Conservation (phyloP, 2,797 vertebrate species). For the Florisuga fusca region DNA sequence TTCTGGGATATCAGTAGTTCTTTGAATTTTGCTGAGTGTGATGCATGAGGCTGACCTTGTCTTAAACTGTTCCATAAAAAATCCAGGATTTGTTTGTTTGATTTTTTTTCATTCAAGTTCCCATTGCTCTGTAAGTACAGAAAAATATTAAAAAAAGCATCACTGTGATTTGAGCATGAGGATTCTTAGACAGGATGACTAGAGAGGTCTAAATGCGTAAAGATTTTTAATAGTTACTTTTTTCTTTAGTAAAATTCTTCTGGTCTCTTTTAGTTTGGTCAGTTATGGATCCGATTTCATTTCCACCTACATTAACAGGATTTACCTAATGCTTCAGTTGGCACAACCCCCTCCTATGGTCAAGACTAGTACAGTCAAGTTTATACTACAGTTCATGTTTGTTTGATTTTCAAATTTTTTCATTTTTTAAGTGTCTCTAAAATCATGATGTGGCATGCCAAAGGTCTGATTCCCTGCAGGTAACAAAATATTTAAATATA, state of each 20-base stretch:
- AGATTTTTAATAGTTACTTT: not conserved
- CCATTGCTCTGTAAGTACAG: not conserved
- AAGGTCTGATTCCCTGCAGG: not conserved
- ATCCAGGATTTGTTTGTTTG: not conserved
- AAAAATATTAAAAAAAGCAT: not conserved
- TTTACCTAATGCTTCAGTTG: not conserved
- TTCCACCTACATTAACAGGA: not conserved
- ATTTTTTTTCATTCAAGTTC: not conserved
- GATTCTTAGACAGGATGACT: not conserved
- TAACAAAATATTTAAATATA: not conserved
- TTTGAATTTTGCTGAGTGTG: not conserved
- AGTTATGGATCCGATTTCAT: not conserved
- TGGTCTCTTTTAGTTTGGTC: not conserved
- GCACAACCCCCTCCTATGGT: not conserved
- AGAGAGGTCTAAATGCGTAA: not conserved
- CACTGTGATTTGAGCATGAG: not conserved
- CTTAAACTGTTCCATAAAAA: not conserved
- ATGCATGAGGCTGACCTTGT: not conserved
- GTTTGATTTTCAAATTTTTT: not conserved
- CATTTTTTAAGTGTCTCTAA: not conserved
- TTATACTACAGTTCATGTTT: not conserved
- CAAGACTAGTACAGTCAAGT: not conserved
- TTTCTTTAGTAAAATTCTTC: not conserved
- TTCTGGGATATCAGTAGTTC: not conserved
- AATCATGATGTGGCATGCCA: not conserved